Percentiles rank a stretch among this genome's conserved stretches.
phyloP scores from a whole-genome alignment of 2,888 invertebrate species.

The Diaphora mendica region DNA sequence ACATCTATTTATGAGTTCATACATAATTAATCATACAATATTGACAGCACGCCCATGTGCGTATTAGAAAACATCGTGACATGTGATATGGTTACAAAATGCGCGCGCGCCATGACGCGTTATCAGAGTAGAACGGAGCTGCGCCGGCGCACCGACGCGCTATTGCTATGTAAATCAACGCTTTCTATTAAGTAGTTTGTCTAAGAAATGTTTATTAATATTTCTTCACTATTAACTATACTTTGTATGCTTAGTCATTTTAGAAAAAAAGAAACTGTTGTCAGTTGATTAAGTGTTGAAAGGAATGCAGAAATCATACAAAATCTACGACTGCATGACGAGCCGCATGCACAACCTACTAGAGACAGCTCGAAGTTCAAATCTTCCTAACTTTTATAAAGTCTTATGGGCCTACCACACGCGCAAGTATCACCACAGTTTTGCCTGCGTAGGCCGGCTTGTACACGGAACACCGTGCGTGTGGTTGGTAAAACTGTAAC shows the following conservation, averaged over 20 bases:
- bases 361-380: background rate
- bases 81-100: conserved; percentile 26
- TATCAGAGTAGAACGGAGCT: conserved; percentile 48
- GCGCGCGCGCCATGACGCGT: conserved; percentile 44
- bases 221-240: background rate
- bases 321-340: background rate
- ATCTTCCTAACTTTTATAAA: background rate
- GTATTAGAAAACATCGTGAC: conserved; percentile 31
- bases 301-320: background rate
- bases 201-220: conserved; percentile 10
- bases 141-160: conserved; percentile 37
- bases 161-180: conserved; percentile 44
- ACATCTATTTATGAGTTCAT: background rate
- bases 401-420: too few relatives aligned
- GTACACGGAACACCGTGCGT: too few relatives aligned
- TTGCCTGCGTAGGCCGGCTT: too few relatives aligned
- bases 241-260: background rate
- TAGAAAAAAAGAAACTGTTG: background rate
- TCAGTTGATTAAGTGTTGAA: background rate
- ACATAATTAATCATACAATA: conserved; percentile 14
- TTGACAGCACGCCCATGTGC: conserved; percentile 13
- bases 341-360: too few relatives aligned
- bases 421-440: too few relatives aligned
- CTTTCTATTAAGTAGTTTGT: conserved; percentile 39
- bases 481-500: too few relatives aligned